Base-by-base conservation (phyloP, 2,888 invertebrate species). In the Acrocyrtus sp. region DNA sequence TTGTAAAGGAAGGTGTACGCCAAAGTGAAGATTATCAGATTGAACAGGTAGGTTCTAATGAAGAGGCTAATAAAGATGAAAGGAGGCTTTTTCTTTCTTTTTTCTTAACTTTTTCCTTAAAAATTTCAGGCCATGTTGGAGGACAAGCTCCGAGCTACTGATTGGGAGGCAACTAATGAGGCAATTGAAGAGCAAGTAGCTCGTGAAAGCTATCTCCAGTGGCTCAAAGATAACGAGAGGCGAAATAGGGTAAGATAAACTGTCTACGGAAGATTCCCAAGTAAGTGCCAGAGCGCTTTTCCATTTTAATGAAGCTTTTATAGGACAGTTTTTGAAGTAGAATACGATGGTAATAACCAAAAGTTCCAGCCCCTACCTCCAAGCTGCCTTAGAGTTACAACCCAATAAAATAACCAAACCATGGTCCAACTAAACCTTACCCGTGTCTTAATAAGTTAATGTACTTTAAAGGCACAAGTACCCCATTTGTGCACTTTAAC, bases 151-250 rank as follows among this genome's bases (percentile, higher is more conserved):
- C 89, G 91, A 82, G 94, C 94, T 74, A 94, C 94, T 5, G 95
- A 95, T 84, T 94, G 93, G 93, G 94, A 95, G 84, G 92, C 94
- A 8, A 95, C 95, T 0, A 93, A 93, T 83, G 93, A 94, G 84
- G 92, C 92, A n/a, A 90, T 95, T 66, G 92, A 93, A 82, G 93
- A 94, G 83, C 93, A 94, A 85, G 92, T 93, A 10, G 93, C 94
- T 4, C 86, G 93, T 17, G 93, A 94, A 84, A 93, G 92, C 45
- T 94, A 93, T 84, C 87, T 93, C 54, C 92, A 93, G 83, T 94
- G 91, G 90, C 85, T 92, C 54, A 87, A 88, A 72, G 90, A 90
- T 63, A 89, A 88, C 82, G 88, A 90, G 83, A 87, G 88, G 82
- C 85, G 88, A 75, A 83, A 84, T 56, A 84, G 86, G 82, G 85